Base-by-base conservation (phyloP, 2,113 vertebrate species). In the Saccopteryx bilineata region DNA sequence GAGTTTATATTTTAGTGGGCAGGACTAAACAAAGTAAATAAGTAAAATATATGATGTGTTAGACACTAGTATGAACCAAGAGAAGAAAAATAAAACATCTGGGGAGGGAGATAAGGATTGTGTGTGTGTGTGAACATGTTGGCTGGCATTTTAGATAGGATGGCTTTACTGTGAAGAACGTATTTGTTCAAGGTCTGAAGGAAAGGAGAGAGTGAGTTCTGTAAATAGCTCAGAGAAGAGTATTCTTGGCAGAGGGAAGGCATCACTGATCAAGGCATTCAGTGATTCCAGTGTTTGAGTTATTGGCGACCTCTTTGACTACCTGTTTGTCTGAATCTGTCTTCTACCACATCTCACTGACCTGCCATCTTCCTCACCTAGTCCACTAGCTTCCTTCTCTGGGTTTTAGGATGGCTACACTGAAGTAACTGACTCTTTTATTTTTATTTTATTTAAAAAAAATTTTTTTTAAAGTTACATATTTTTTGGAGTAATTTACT, bases 161-260 rank as follows among this genome's bases (percentile, higher is more conserved):
- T 87, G 75, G 71, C 54, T 85, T 76, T n/a, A 10, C 23, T 39
- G 1, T 69, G 15, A 94, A 92, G 61, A 39, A 50, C 23, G 82
- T 7, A 56, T 93, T 86, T 87, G 46, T 50, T 93, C 28, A 76
- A 75, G 17, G 13, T 90, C 75, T 90, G 75, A 92, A 92, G 19
- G 23, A 84, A 84, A 46, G 69, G 33, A 69, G 33, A 93, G 23
- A 84, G 14, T 68, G 75, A 93, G 18, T 58, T 24, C 46, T 91
- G 2, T 46, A 58, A 54, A 50, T 50, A 39, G 56, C 33, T 69
- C 31, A 26, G n/a, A 58, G 46, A 86, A 90, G 33, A 60, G 1
- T 17, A 23, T 69, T 68, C 33, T 90, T 87, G 56, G 54, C 3
- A 78, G 63, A 71, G 5, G 21, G 9, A 81, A 87, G 63, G 6